Base-by-base conservation (phyloP, 64 coral and sea anemone species). In the Anthopleura sola region DNA sequence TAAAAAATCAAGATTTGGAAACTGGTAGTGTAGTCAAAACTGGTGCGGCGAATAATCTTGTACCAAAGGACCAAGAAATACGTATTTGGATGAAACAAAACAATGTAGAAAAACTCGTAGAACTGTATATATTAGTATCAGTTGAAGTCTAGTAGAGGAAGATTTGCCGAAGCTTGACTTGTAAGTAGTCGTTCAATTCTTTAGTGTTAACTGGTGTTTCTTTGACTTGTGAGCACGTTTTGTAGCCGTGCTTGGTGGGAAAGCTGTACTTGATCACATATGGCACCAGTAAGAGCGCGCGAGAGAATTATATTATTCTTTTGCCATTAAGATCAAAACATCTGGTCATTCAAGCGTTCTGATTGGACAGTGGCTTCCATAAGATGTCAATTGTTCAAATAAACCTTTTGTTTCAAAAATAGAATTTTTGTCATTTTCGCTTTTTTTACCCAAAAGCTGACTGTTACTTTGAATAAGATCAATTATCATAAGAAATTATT, bases 241-340 rank as follows among this genome's bases (percentile, higher is more conserved):
- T 92, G 80, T 92, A 76, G 37, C 33, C 49, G 33, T 86, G 28
- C 5, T 21, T 50, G 90, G 71, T 86, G 84, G 80, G 85, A 92
- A 87, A 92, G 55, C 64, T 64, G 37, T 53, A 68, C 80, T 83
- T 62, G 58, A 87, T 79, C 86, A 48, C 90, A 92, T 92, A 92
- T 92, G 90, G 85, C 84, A 92, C 85, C 90, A 58, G 84, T 86
- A 68, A 80, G 80, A 66, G 54, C 83, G 75, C 76, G 58, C 87
- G 80, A 92, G 62, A 75, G 81, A 92, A 87, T 91, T 66, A 76
- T 34, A 87, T 91, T 66, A 76, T 34, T 75, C 36, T 46, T 57
- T 80, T 87, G 32, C 85, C 89, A 91, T 91, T 91, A 91, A 79
- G 76, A 83, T 50, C 39, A 38, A 92, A 92, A 92, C 90, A 92